Evolutionary conservation across 2,797 vertebrate genomes (phyloP).

Genomic region (Dicrostonyx torquatus): DNA sequence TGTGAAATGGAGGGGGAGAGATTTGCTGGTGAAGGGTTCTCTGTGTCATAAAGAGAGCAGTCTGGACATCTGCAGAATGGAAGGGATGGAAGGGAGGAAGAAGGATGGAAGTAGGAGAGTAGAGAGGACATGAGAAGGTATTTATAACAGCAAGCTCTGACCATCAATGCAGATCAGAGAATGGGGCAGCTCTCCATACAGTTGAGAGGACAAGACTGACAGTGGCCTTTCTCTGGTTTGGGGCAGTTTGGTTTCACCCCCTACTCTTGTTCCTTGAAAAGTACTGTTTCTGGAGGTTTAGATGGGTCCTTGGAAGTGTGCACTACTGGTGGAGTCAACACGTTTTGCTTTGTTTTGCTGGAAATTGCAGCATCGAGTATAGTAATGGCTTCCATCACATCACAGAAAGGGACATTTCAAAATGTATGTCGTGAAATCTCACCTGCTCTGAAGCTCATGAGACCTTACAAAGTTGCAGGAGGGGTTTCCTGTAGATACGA

Average conservation of each 20-base stretch:
- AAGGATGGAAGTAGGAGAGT: neutral
- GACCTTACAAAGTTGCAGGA: neutral
- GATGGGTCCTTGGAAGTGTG: neutral
- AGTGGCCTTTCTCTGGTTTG: neutral
- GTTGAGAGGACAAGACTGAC: neutral
- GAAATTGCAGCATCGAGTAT: neutral
- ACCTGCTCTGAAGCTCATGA: neutral
- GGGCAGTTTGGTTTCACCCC: neutral
- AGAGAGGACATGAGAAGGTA: neutral
- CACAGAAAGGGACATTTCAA: neutral
- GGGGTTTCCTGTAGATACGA: neutral
- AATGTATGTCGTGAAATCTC: neutral
- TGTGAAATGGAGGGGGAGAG: neutral
- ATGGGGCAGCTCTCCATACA: rapidly evolving
- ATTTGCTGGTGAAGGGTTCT: neutral
- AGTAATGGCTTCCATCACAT: neutral
- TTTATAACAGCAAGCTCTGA: neutral
- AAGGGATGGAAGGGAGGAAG: neutral
- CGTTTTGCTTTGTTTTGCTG: neutral
- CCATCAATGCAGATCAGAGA: neutral
- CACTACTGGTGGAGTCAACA: neutral
- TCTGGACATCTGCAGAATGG: neutral
- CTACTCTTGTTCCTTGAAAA: neutral
- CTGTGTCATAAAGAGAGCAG: neutral
- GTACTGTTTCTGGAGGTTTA: slow-evolving; percentile 12